phyloP scores from a whole-genome alignment of 2,888 invertebrate genomes.

The Drosophila barbarae region DNA sequence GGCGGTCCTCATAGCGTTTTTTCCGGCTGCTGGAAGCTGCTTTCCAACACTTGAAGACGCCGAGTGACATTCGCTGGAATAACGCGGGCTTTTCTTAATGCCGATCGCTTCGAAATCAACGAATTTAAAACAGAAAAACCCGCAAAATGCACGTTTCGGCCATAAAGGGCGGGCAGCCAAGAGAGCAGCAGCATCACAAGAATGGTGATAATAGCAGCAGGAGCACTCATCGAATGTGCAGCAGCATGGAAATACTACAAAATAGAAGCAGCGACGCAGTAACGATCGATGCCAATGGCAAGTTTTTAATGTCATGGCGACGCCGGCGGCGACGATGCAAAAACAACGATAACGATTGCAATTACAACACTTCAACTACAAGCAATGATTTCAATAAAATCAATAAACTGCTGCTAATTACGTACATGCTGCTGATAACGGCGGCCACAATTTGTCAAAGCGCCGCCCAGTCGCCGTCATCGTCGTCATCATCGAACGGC shows the following conservation, averaged over 20 bases:
- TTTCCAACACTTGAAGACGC: constrained; percentile 31
- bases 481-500: constrained; percentile 15
- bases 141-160: constrained; percentile 69
- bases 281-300: constrained; percentile 51
- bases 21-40: not conserved
- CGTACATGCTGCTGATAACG: constrained; percentile 70
- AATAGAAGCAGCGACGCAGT: constrained; percentile 31
- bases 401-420: constrained; percentile 75
- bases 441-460: constrained; percentile 73
- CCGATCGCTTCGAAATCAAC: constrained; percentile 29
- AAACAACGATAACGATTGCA: constrained; percentile 58
- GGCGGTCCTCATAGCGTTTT: not conserved
- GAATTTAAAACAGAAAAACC: constrained; percentile 39
- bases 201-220: constrained; percentile 41
- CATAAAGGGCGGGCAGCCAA: constrained; percentile 47
- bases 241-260: constrained; percentile 31
- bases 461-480: constrained; percentile 43
- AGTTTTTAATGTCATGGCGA: constrained; percentile 69
- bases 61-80: constrained; percentile 46
- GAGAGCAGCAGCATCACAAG: constrained; percentile 4
- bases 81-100: constrained; percentile 33
- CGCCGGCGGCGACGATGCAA: constrained; percentile 65
- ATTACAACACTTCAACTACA: constrained; percentile 59
- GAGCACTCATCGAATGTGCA: constrained; percentile 52
- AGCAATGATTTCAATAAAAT: constrained; percentile 74